phyloP scores from a whole-genome alignment of 2,113 vertebrate species.

The Numenius arquata region DNA sequence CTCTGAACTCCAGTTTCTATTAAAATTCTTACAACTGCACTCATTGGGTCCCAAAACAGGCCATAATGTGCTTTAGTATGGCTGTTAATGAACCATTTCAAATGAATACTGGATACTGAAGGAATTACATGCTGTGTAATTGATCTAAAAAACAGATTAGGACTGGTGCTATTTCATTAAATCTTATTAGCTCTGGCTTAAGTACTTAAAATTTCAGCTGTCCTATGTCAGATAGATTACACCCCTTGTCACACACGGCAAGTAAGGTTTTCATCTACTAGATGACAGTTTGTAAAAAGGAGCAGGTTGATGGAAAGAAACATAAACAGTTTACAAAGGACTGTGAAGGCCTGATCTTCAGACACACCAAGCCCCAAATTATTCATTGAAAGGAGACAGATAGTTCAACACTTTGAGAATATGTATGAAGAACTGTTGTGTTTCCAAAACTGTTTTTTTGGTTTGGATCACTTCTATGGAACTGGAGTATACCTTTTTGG shows the following conservation, averaged over 20 bases:
- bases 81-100: conserved; percentile 42
- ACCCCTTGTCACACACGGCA: not conserved
- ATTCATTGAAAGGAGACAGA: not conserved
- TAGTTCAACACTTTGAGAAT: not conserved
- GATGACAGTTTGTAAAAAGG: not conserved
- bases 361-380: not conserved
- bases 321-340: not conserved
- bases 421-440: not conserved
- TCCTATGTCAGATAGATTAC: conserved; percentile 12
- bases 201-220: conserved; percentile 28
- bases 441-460: not conserved
- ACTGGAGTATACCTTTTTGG: not conserved
- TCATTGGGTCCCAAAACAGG: not conserved
- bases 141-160: conserved; percentile 53
- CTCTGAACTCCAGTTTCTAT: not conserved
- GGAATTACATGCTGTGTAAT: conserved; percentile 49
- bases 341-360: not conserved
- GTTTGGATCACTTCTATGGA: not conserved
- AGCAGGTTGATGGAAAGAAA: not conserved
- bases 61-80: not conserved
- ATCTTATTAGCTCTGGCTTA: conserved; percentile 45
- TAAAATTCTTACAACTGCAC: not conserved
- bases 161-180: conserved; percentile 44
- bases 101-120: not conserved
- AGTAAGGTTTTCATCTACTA: not conserved